Conservation (phyloP, 1,140 invertebrate species). For the Ostrea denselamellosa region DNA sequence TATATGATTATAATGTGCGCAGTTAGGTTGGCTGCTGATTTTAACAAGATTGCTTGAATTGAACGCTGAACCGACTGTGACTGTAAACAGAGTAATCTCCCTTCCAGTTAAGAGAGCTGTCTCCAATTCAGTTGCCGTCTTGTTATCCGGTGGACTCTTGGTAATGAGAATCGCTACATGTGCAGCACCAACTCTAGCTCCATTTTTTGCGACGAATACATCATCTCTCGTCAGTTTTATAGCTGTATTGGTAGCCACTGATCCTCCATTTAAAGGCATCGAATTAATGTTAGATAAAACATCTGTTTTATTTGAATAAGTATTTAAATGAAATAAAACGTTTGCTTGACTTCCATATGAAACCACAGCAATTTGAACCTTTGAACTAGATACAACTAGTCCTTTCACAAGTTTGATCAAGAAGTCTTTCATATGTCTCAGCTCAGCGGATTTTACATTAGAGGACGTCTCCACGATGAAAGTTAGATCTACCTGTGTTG, state of each 20-base stretch:
- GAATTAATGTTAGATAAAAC: slow-evolving; percentile 16
- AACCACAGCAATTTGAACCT: slow-evolving; percentile 19
- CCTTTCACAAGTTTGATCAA: background rate
- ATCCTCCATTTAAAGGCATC: background rate
- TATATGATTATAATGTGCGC: slow-evolving; percentile 19
- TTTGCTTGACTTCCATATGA: slow-evolving; percentile 24
- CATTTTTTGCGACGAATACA: background rate
- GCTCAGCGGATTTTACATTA: background rate
- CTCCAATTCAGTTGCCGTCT: background rate
- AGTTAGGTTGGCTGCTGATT: slow-evolving; percentile 2
- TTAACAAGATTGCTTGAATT: background rate
- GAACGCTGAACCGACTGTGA: background rate
- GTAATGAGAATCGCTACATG: slow-evolving; percentile 2
- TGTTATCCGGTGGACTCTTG: slow-evolving; percentile 28
- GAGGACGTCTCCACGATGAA: slow-evolving; percentile 30
- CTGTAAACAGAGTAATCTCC: background rate
- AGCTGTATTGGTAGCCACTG: background rate
- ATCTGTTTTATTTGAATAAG: slow-evolving; percentile 23
- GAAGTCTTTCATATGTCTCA: slow-evolving; percentile 7
- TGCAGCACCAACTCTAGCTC: slow-evolving; percentile 3
- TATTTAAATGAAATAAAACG: background rate
- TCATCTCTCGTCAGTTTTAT: slow-evolving; percentile 31
- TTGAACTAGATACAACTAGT: background rate
- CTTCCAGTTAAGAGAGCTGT: background rate
- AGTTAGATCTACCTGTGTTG: slow-evolving; percentile 4